A percentile compares a stretch with the other conserved stretches of the same genome.
phyloP scores from a whole-genome alignment of 2,888 invertebrate genomes.

The Cheilosia pagana region DNA sequence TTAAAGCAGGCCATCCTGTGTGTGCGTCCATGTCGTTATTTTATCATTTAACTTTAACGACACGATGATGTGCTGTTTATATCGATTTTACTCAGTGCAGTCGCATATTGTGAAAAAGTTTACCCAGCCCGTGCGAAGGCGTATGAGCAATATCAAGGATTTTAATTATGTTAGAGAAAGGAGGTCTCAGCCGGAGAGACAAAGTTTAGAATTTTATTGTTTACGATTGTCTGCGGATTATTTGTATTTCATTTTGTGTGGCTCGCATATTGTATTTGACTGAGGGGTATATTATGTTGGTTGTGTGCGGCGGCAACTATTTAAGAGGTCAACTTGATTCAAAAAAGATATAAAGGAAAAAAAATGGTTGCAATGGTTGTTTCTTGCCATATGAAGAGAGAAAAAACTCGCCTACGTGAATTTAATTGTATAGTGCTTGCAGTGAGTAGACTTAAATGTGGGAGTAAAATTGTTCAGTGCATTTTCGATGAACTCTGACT shows the following conservation, averaged over 20 bases:
- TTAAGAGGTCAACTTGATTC: background rate
- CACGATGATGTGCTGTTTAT: background rate
- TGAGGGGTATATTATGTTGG: slow-evolving; percentile 10
- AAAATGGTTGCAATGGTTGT: background rate
- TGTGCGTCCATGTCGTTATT: background rate
- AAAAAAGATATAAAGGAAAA: slow-evolving; percentile 5
- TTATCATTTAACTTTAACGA: slow-evolving; percentile 47
- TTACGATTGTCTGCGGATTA: slow-evolving; percentile 57
- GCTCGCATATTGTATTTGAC: slow-evolving; percentile 7
- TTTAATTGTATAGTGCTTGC: slow-evolving; percentile 18
- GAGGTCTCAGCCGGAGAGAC: slow-evolving; percentile 15
- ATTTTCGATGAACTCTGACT: slow-evolving; percentile 2
- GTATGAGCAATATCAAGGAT: slow-evolving; percentile 33
- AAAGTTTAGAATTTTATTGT: slow-evolving; percentile 49
- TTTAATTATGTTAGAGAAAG: slow-evolving; percentile 52
- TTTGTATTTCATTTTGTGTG: slow-evolving; percentile 41
- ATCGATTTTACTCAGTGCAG: slow-evolving; percentile 36
- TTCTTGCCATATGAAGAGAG: background rate
- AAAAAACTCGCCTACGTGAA: slow-evolving; percentile 15
- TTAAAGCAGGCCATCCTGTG: background rate
- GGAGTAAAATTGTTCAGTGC: background rate
- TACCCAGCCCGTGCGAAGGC: background rate
- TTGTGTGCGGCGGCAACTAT: background rate
- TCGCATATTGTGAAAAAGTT: background rate
- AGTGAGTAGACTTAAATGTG: slow-evolving; percentile 30